These are phyloP conservation scores for Agriopis marginaria DNA, from an alignment of 2,888 invertebrate genomes.

Conservation along the genomic window DNA sequence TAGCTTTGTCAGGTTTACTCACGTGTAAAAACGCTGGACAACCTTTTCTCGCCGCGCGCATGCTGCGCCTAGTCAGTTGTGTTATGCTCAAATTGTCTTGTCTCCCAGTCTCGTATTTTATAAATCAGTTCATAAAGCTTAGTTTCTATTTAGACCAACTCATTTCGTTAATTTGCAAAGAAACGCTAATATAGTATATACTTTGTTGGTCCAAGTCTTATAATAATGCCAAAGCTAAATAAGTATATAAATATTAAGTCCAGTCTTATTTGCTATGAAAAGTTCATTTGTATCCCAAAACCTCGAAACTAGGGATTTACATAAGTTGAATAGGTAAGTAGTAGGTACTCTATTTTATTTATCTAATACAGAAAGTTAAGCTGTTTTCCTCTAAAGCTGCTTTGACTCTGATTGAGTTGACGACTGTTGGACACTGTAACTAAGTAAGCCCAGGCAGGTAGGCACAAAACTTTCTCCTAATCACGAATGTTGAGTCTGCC, in stretches of 20 bases:
- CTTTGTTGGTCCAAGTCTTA: not conserved
- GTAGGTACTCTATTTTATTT: not conserved
- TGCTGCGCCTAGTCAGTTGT: no score
- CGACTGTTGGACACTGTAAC: constrained; percentile 38
- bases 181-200: not conserved
- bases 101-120: no score
- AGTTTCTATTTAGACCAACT: not conserved
- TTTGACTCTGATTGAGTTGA: constrained; percentile 47
- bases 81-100: no score
- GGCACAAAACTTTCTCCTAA: constrained; percentile 40
- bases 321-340: no score
- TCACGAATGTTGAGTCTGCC: constrained; percentile 47
- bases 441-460: constrained; percentile 20
- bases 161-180: not conserved
- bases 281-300: not conserved
- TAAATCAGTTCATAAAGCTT: no score
- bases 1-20: no score
- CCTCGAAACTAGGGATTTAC: no score
- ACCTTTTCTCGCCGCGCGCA: no score
- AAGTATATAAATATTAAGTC: no score
- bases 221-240: no score
- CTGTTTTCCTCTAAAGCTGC: constrained; percentile 30
- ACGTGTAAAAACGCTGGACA: no score
- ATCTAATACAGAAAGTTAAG: constrained; percentile 5
- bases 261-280: not conserved